Percentiles rank a stretch among this genome's conserved stretches.
These are phyloP conservation scores for Thermophis baileyi DNA, from an alignment of 2,113 vertebrate genomes.

Conservation along the genomic window DNA sequence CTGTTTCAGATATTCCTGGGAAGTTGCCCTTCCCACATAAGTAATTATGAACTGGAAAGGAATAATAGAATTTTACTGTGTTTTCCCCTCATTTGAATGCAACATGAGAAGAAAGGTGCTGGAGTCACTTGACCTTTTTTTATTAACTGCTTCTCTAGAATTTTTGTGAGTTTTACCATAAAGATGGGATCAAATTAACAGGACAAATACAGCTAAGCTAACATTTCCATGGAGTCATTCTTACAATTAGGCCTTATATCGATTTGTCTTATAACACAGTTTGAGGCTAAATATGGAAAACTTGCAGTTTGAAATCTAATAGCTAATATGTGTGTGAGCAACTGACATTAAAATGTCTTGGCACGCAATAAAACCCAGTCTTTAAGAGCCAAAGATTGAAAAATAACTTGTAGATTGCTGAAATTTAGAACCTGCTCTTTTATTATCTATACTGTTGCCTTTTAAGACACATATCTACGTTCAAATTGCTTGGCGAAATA, in stretches of 20 bases:
- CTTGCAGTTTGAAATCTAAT: not conserved
- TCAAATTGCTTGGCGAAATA: not conserved
- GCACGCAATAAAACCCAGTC: not conserved
- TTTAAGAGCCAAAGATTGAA: not conserved
- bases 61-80: not conserved
- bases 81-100: not conserved
- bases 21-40: not conserved
- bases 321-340: not conserved
- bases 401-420: not conserved
- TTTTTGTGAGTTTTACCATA: not conserved
- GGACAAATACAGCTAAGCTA: not conserved
- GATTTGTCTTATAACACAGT: not conserved
- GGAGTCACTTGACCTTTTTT: not conserved
- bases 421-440: not conserved
- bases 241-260: not conserved
- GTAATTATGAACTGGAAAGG: not conserved
- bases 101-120: not conserved
- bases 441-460: not conserved
- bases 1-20: not conserved
- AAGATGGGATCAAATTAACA: not conserved
- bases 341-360: not conserved
- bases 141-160: not conserved
- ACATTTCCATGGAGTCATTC: not conserved
- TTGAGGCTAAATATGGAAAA: not conserved
- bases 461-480: not conserved